These are phyloP conservation scores for Podotricha telesiphe DNA, from an alignment of 2,888 invertebrate species.

Conservation along the genomic window DNA sequence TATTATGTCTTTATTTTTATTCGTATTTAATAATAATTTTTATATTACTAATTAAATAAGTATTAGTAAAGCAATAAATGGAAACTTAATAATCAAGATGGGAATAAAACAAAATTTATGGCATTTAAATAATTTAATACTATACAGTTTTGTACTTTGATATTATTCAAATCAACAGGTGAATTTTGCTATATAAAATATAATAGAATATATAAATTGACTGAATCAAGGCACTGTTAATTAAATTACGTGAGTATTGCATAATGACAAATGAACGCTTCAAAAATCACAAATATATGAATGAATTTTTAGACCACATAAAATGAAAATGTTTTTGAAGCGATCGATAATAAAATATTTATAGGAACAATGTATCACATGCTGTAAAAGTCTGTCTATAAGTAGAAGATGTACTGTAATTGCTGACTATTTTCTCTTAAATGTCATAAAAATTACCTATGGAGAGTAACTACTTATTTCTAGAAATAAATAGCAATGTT, in stretches of 20 bases:
- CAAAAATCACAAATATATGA: neutral
- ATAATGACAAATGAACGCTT: constrained; percentile 9
- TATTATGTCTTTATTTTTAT: too few relatives aligned
- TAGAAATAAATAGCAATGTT: constrained; percentile 18
- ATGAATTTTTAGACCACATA: neutral
- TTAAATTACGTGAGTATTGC: constrained; percentile 12
- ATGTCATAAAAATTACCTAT: neutral
- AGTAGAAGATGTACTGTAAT: neutral
- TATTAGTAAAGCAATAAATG: too few relatives aligned
- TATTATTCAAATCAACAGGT: constrained; percentile 9
- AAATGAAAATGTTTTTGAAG: neutral
- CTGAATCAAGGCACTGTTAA: neutral
- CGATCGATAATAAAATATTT: constrained; percentile 16
- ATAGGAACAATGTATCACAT: constrained; percentile 39
- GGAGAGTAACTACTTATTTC: constrained; percentile 11
- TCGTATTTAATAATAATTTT: too few relatives aligned
- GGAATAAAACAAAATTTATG: neutral
- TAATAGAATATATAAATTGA: neutral
- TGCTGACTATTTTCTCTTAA: neutral
- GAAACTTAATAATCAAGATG: neutral
- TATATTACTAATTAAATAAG: too few relatives aligned
- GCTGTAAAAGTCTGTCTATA: neutral
- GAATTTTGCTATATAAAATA: neutral
- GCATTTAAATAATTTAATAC: constrained; percentile 17
- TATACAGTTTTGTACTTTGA: constrained; percentile 19